Base-by-base conservation (phyloP, 2,888 invertebrate genomes). In the Patella ulyssiponensis region DNA sequence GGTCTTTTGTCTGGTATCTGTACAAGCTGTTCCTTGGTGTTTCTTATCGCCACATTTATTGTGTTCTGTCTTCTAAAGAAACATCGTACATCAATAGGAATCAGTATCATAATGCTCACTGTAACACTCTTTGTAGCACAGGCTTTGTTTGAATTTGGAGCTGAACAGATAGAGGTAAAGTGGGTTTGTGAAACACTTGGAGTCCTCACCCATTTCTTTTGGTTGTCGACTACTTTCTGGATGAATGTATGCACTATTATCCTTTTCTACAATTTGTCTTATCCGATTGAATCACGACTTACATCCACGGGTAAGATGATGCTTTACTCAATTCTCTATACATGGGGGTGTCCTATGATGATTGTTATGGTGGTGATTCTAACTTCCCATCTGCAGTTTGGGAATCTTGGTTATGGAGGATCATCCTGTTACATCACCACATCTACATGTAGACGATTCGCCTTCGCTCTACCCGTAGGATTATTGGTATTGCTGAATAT, bases 401-500 rank as follows among this genome's bases (percentile, higher is more conserved):
- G 71, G 17, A n/a, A 20, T n/a, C 44, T 71, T 3, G 71, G 71
- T 11, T 71, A 71, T 51, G 75, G 72, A 9, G 70, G 70, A n/a
- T 20, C 51, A 4, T 4, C 14, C 17, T 78, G 78, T 27, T 78
- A 69, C 73, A 73, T 78, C 51, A 27, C 15, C 56, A 52, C 23
- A 12, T 23, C 56, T 20, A 11, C 27, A 3, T 72, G 54, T 3
- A 33, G 73, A 3, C 14, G 54, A 2, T 54, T 44, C 53, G 73
- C 70, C 58, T 78, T 78, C 52, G 75, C 27, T 54, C 17, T 70
- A 14, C 78, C 78, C 5, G 64, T 78, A 20, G 73, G 69, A 5
- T 1, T 69, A 15, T 23, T 71, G 15, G 73, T 78, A 4, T 33
- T 78, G 1, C 56, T 27, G 53, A 78, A 78, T 69, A n/a, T 78